Base-by-base conservation (phyloP, 2,888 invertebrate species). In the Mesoligia furuncula region DNA sequence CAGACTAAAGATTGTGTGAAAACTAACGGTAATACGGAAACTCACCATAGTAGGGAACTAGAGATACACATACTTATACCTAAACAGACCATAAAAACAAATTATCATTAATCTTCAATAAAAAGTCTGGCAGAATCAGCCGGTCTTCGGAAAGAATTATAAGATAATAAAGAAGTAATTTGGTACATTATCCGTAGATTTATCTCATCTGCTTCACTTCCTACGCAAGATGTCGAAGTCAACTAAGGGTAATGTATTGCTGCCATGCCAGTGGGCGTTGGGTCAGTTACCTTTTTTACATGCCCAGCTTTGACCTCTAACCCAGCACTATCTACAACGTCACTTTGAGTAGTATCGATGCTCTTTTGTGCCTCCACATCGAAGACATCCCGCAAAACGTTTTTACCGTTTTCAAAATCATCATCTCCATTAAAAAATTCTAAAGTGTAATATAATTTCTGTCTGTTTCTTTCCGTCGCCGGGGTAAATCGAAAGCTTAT, bases 221-320 rank as follows among this genome's bases (percentile, higher is more conserved):
- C 87, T 77, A 85, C 85, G 77, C 87, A 75, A 80, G 73, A 68
- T 83, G 83, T 85, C 83, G 75, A 83, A 83, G 80, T 83, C 79
- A 76, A 77, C 66, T 78, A 64, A 87, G 36, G 78, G 82, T 77
- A 79, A 85, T 79, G 74, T 81, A 78, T 81, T 74, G 72, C 75
- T 72, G 78, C 71, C 51, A 77, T 39, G 68, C 68, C 31, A 54
- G 77, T 79, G 80, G 84, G 84, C 84, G 86, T 51, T 84, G 75
- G 84, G 84, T 84, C 84, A 84, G 86, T 84, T 84, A 86, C 84
- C 86, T 84, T 84, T 84, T 84, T 84, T 83, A 86, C 84, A 79
- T 86, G 67, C 71, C 45, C 73, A 79, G 67, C 36, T 68, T 83
- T 83, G 79, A 84, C 86, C 86, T 83, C 59, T 84, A 68, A 84